Base-by-base conservation (phyloP, 2,113 vertebrate species). In the Sander lucioperca region DNA sequence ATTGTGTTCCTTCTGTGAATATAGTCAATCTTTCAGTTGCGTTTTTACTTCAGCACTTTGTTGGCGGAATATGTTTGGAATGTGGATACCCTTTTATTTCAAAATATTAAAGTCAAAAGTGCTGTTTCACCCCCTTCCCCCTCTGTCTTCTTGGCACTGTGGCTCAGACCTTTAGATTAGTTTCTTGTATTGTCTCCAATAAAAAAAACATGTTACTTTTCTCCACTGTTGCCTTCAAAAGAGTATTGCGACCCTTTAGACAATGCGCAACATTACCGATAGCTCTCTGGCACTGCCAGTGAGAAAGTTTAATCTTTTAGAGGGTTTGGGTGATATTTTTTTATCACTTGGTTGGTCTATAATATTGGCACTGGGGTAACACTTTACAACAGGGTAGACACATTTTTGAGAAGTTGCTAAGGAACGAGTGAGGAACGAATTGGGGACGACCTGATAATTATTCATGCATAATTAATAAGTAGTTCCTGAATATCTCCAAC, bases 41-140 rank as follows among this genome's bases (percentile, higher is more conserved):
- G 39, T 50, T 62, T n/a, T 72, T 39, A 43, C 45, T 58, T 73
- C 45, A 39, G 82, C 62, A 23, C 64, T 68, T 43, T 80, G 43
- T 78, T 77, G 64, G 25, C 54, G 43, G 54, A 77, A 27, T 30
- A 43, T 76, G 54, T 74, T 59, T 11, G 12, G 43, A 80, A 56
- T 0, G 30, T 56, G 13, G 18, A 51, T 59, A 63, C 45, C 16
- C 77, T 43, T 82, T 80, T 69, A 72, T 75, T 71, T 11, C n/a
- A 50, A 66, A 74, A 77, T 69, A 83, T 72, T 62, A 18, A 78
- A 84, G 59, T 63, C 33, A 74, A 53, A 69, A 51, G 25, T 16
- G 43, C 7, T 18, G 19, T 80, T 74, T 76, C 48, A 43, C 15
- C 16, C 19, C 30, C 21, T 63, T 27, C 14, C 12, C 14, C 16